Conservation (phyloP, 2,113 vertebrate genomes). For the Garra rufa region DNA sequence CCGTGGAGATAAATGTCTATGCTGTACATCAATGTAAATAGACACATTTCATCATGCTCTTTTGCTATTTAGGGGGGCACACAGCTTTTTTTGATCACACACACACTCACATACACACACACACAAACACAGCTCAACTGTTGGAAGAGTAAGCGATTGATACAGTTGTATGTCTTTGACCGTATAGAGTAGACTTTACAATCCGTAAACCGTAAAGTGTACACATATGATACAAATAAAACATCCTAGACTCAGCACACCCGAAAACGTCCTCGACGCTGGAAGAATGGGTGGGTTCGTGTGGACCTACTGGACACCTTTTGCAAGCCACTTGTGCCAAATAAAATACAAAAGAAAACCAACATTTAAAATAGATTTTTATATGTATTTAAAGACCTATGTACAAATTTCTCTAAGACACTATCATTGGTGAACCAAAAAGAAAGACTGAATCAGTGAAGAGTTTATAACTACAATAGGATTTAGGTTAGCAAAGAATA, state of each 20-base stretch:
- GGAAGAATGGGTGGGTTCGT: constrained; percentile 70
- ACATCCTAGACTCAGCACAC: constrained; percentile 56
- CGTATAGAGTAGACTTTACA: constrained; percentile 56
- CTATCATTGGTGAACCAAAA: constrained; percentile 65
- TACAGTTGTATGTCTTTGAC: constrained; percentile 70
- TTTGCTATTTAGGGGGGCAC: constrained; percentile 6
- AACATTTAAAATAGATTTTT: constrained; percentile 82
- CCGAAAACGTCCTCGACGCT: constrained; percentile 66
- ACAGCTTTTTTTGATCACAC: constrained; percentile 60
- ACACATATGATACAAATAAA: constrained; percentile 68
- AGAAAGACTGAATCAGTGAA: constrained; percentile 67
- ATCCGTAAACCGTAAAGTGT: constrained; percentile 36
- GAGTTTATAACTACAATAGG: constrained; percentile 61
- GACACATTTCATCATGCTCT: constrained; percentile 43
- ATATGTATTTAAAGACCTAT: constrained; percentile 82
- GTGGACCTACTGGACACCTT: constrained; percentile 66
- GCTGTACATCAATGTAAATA: constrained; percentile 33
- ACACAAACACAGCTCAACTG: constrained; percentile 57
- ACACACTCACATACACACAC: constrained; percentile 64
- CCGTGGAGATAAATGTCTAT: constrained; percentile 23
- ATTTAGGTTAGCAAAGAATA: constrained; percentile 53
- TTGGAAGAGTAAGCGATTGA: constrained; percentile 70
- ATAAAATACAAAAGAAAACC: constrained; percentile 77
- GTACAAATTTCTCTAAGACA: constrained; percentile 76
- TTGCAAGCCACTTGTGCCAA: constrained; percentile 67